Evolutionary conservation across 2,888 invertebrate species (phyloP), one percentile per base, ranked within the genome.

Genomic region (Deroplatys truncata): DNA sequence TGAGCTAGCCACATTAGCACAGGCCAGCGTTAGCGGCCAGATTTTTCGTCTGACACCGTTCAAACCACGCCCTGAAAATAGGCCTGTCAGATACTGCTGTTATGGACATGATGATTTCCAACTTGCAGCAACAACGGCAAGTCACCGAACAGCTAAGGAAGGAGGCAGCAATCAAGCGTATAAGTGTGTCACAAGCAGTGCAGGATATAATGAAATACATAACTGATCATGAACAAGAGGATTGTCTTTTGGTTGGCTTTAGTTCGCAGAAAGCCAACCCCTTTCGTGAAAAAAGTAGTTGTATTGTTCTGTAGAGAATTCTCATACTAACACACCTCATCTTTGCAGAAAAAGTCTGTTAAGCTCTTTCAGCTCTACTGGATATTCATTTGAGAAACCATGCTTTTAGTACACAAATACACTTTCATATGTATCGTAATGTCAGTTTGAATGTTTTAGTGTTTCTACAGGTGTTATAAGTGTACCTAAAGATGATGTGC

Each of bases 221-320:
- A 91, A 95, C 96, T 84, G 98, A 98, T 92, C 98, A 98, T 92
- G 97, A 98, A 92, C 97, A 97, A 92, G 98, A 98, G 92, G 99
- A 99, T 94, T 98, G 97, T 92, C 95, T 99, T 86, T 95, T 99
- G 91, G 97, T 98, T 91, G 99, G 99, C 82, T 99, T 99, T 93
- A 97, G 98, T 91, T 98, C 97, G 92, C 98, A 98, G 93, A 98
- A 98, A 93, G 97, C 98, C 28, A 99, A 99, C 94, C 99, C 99
- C 49, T 99, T 98, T 95, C 96, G 98, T 91, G 98, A 98, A 94
- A 98, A 98, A 94, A 98, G 97, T 93, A 97, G 97, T 90, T 98
- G 98, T 94, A 95, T 86, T 35, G 84, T 91, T 86, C 83, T 91
- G 85, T 91, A 91, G 89, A 20, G 28, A 20, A 25, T 84, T 72